phyloP scores from a whole-genome alignment of 2,888 invertebrate species.

The Nebria brevicollis region DNA sequence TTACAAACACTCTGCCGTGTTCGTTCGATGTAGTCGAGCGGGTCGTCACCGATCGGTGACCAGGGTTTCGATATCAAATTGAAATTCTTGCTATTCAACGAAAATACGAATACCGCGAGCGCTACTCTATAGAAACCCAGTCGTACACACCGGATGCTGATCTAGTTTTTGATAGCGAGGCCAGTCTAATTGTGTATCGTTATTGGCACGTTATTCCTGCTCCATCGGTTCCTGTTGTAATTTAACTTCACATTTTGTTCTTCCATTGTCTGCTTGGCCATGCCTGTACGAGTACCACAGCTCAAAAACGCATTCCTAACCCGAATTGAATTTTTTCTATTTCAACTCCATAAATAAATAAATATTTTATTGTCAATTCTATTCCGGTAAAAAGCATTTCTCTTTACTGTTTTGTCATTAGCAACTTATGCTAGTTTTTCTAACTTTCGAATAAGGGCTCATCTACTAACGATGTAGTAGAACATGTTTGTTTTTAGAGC shows the following conservation, averaged over 20 bases:
- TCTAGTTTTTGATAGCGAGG: conserved; percentile 36
- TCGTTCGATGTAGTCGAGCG: conserved; percentile 8
- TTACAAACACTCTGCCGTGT: not conserved
- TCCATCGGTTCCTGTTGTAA: conserved; percentile 32
- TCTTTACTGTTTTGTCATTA: not conserved
- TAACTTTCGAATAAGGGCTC: not conserved
- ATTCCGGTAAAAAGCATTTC: not conserved
- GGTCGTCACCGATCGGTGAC: conserved; percentile 36
- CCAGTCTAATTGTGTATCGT: conserved; percentile 33
- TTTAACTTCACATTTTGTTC: conserved; percentile 25
- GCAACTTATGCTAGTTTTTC: not conserved
- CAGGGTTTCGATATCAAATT: conserved; percentile 34
- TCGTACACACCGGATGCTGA: conserved; percentile 15
- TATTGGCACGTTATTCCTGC: conserved; percentile 42
- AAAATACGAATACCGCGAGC: conserved; percentile 20
- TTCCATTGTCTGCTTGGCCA: not conserved
- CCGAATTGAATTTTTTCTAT: not conserved
- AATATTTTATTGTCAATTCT: too few relatives aligned
- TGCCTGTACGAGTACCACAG: not conserved
- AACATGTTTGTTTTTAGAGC: not conserved
- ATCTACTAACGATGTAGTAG: not conserved
- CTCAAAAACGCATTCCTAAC: conserved; percentile 3
- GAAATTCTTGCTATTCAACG: conserved; percentile 43
- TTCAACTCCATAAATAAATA: too few relatives aligned
- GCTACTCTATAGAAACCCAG: not conserved